Percentiles rank a stretch among this genome's conserved stretches.
These are phyloP conservation scores for Pocillopora damicornis DNA, from an alignment of 64 coral and sea anemone species.

Conservation along the genomic window DNA sequence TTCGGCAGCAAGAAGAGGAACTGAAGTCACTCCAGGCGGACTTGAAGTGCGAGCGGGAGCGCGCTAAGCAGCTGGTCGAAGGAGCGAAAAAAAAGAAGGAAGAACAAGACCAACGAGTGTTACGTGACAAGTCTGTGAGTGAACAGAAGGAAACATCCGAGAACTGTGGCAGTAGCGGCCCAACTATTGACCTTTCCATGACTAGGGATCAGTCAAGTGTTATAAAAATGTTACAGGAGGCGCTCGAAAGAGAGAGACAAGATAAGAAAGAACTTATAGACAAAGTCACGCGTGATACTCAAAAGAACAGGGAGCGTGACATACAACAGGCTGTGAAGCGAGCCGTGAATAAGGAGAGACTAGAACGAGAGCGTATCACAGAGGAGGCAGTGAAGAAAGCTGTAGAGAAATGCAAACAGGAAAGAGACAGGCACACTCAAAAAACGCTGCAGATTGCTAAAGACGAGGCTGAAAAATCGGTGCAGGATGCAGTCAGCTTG, in stretches of 20 bases:
- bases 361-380: conserved; percentile 70
- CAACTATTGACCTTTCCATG: conserved; percentile 21
- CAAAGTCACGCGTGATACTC: conserved; percentile 58
- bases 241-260: conserved; percentile 46
- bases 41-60: conserved; percentile 37
- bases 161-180: conserved; percentile 7
- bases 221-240: conserved; percentile 63
- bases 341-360: conserved; percentile 84
- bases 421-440: conserved; percentile 71
- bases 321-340: conserved; percentile 67
- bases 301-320: conserved; percentile 64
- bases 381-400: conserved; percentile 86
- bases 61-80: conserved; percentile 28
- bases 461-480: conserved; percentile 69
- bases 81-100: conserved; percentile 9
- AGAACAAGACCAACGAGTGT: conserved; percentile 36
- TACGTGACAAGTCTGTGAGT: conserved; percentile 40
- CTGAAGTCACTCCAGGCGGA: conserved; percentile 25
- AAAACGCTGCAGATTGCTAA: conserved; percentile 64
- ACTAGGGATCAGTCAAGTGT: conserved; percentile 61
- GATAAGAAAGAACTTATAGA: conserved; percentile 67
- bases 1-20: conserved; percentile 29
- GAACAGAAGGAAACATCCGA: conserved; percentile 23
- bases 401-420: conserved; percentile 61
- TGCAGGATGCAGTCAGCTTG: conserved; percentile 67